These are phyloP conservation scores for Dipodomys stephensi DNA, from an alignment of 2,113 vertebrate species.

Conservation along the genomic window DNA sequence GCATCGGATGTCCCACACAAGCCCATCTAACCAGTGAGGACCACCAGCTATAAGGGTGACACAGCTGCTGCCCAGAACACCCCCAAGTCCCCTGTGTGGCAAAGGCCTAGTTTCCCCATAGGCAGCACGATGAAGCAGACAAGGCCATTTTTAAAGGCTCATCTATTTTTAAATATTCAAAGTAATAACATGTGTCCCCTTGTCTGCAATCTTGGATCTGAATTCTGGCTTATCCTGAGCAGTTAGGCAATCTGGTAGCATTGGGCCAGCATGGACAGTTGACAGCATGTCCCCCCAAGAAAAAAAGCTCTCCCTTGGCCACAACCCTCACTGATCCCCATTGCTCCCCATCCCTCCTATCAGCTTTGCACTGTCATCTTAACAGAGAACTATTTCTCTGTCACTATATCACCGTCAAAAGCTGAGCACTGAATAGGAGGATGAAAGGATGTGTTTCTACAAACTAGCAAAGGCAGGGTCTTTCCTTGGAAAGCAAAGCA, in stretches of 20 bases:
- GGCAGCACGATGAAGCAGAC: background rate
- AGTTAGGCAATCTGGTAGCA: background rate
- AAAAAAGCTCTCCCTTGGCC: background rate
- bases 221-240: background rate
- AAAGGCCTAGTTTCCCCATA: background rate
- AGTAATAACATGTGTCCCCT: background rate
- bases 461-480: background rate
- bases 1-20: background rate
- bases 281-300: background rate
- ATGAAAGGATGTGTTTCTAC: background rate
- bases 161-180: background rate
- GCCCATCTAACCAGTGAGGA: background rate
- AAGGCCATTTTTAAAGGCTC: background rate
- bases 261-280: background rate
- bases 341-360: background rate
- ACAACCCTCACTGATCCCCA: background rate
- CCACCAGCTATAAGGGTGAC: background rate
- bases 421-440: background rate
- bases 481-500: background rate
- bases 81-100: background rate
- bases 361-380: background rate
- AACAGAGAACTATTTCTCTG: background rate
- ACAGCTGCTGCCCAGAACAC: background rate
- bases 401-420: background rate
- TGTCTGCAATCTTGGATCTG: background rate